phyloP scores from a whole-genome alignment of 1,140 invertebrate species.

The Asobara japonica region DNA sequence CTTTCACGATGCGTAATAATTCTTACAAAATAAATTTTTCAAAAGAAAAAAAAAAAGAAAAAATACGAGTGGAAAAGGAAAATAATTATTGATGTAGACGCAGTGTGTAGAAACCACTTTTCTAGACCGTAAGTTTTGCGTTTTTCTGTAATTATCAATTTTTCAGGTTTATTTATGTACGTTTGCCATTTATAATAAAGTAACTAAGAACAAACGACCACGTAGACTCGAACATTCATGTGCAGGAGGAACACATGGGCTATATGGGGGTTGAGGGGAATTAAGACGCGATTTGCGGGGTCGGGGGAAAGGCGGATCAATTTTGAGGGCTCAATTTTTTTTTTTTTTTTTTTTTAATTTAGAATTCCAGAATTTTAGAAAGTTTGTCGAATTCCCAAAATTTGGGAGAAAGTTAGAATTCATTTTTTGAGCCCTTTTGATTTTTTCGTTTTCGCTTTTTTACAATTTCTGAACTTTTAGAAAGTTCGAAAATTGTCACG shows the following conservation, averaged over 20 bases:
- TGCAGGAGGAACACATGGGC: conserved; percentile 7
- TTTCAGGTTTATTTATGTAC: conserved; percentile 61
- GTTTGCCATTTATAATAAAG: conserved; percentile 65
- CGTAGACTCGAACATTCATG: conserved; percentile 21
- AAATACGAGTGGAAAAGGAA: conserved; percentile 17
- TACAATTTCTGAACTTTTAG: too few species aligned
- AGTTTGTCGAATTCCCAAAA: too few species aligned
- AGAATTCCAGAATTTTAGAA: too few species aligned
- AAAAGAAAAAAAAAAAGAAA: conserved; percentile 18
- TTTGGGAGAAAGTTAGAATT: too few species aligned
- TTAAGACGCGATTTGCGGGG: too few species aligned
- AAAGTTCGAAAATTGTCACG: too few species aligned
- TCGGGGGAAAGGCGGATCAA: too few species aligned
- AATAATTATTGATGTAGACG: conserved; percentile 24
- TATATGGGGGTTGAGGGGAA: neutral
- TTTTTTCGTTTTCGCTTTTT: too few species aligned
- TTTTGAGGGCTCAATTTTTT: too few species aligned
- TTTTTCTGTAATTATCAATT: conserved; percentile 58
- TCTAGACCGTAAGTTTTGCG: conserved; percentile 61
- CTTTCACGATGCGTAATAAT: neutral
- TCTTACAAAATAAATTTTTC: neutral
- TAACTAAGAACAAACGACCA: conserved; percentile 34
- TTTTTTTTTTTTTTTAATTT: too few species aligned
- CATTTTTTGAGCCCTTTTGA: too few species aligned
- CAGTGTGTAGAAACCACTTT: conserved; percentile 36